Evolutionary conservation across 2,797 vertebrate genomes (phyloP), one percentile per base, ranked within the genome.

Genomic region (Zalophus californianus): DNA sequence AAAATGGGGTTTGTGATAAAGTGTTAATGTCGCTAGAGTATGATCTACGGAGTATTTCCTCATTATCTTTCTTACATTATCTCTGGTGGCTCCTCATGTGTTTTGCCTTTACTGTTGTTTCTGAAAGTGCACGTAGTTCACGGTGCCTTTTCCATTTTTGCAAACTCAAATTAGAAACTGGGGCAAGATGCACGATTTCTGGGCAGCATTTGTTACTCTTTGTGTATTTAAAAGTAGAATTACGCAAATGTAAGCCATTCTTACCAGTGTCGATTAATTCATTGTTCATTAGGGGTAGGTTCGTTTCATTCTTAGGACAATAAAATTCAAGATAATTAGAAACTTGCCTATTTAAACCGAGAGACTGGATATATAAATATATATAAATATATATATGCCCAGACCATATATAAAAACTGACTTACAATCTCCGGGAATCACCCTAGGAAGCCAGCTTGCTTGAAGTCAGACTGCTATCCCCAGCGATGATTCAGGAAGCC

Each of bases 71-170:
- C 66, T 70, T 25, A 3, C 5, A 0, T 56, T 0, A 3, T 41
- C 60, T 23, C 64, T 15, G 32, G 70, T 0, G 54, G 12, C 35
- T 79, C 52, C 48, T 48, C 13, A 27, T 6, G 12, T 0, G 10
- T 7, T 38, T 5, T 21, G 14, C 66, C 82, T 1, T 25, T 52
- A 44, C 0, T 6, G 5, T 11, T 18, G 13, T 32, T 83, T 77
- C 68, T 5, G 35, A 27, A 70, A 0, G 0, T 10, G 14, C 32
- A 38, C 7, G 5, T 0, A 0, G 44, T 8, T 23, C 10, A 15
- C 35, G 23, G 32, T 0, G n/a, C n/a, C 77, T 56, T 41, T 58
- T 25, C 32, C 32, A 10, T 0, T 29, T 66, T 1, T 38, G 56
- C n/a, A 21, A 75, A 85, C 50, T 25, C 72, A 41, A 15, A 11